A percentile compares a stretch with the other conserved stretches of the same genome.
Evolutionary conservation across 2,888 invertebrate species (phyloP).

Genomic region (Apantesis nais): DNA sequence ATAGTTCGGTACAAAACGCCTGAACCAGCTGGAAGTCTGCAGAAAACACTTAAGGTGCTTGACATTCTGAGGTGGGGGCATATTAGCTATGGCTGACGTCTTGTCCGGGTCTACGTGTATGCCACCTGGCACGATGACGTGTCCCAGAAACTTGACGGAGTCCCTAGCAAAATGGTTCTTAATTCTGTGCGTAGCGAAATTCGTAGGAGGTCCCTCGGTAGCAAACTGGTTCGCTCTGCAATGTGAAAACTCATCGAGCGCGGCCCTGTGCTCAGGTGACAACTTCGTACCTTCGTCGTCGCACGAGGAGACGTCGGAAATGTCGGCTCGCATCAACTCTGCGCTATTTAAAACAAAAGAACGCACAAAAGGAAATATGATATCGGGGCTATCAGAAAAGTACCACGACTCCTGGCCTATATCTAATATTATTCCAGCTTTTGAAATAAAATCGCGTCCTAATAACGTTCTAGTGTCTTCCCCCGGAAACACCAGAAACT

Average conservation of each 20-base stretch:
- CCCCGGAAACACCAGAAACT: conserved; percentile 1
- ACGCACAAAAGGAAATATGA: background rate
- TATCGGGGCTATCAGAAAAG: background rate
- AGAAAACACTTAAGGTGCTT: too few relatives aligned
- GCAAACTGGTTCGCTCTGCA: background rate
- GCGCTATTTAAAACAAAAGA: background rate
- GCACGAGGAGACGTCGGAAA: too few relatives aligned
- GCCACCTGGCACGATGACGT: too few relatives aligned
- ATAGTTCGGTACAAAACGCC: conserved; percentile 30
- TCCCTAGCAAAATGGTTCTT: too few relatives aligned
- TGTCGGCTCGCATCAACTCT: too few relatives aligned
- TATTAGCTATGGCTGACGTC: too few relatives aligned
- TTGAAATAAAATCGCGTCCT: conserved; percentile 1
- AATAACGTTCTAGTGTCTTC: background rate
- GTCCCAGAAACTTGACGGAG: too few relatives aligned
- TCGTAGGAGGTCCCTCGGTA: conserved; percentile 14
- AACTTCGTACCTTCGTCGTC: background rate
- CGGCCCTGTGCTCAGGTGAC: background rate
- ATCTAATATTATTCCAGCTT: background rate
- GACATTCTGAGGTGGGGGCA: too few relatives aligned
- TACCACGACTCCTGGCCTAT: background rate
- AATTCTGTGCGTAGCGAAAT: too few relatives aligned
- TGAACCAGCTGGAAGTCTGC: background rate
- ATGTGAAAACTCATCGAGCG: background rate
- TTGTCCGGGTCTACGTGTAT: too few relatives aligned